A percentile compares a stretch with the other conserved stretches of the same genome.
phyloP scores from a whole-genome alignment of 2,888 invertebrate genomes.

The Drosophila algonquin region DNA sequence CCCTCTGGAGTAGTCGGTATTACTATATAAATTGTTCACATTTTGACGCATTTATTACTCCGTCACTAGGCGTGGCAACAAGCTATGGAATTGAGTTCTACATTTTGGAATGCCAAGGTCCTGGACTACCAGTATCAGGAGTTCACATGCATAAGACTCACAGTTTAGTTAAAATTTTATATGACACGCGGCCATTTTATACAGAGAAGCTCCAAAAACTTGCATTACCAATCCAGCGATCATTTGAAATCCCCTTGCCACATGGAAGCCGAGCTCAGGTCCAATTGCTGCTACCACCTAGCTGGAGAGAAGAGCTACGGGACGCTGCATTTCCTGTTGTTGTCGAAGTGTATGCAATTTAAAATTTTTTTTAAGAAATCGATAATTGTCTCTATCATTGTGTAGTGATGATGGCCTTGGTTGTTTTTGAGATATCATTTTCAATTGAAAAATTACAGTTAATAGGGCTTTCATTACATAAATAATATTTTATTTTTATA shows the following conservation, averaged over 20 bases:
- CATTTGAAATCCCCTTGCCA: conserved; percentile 93
- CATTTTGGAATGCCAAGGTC: conserved; percentile 96
- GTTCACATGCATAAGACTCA: conserved; percentile 91
- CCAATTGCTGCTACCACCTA: conserved; percentile 93
- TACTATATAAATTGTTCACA: conserved; percentile 94
- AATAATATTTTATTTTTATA: no score
- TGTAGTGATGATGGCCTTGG: no score
- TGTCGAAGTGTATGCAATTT: conserved; percentile 90
- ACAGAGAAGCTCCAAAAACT: conserved; percentile 89
- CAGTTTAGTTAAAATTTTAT: conserved; percentile 90
- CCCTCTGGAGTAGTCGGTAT: conserved; percentile 91
- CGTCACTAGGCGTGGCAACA: conserved; percentile 83
- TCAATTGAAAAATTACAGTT: no score
- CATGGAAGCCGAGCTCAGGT: conserved; percentile 95
- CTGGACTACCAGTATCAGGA: conserved; percentile 92
- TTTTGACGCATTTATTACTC: conserved; percentile 91
- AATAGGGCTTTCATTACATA: no score
- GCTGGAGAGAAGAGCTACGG: conserved; percentile 92
- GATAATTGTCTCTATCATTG: no score
- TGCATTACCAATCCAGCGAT: conserved; percentile 92
- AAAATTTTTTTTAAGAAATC: not conserved
- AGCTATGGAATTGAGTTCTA: conserved; percentile 85
- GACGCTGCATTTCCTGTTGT: conserved; percentile 95
- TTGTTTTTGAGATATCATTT: no score
- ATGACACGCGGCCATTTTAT: conserved; percentile 89